These are phyloP conservation scores for Myodes glareolus DNA, from an alignment of 2,113 vertebrate species.

Conservation along the genomic window DNA sequence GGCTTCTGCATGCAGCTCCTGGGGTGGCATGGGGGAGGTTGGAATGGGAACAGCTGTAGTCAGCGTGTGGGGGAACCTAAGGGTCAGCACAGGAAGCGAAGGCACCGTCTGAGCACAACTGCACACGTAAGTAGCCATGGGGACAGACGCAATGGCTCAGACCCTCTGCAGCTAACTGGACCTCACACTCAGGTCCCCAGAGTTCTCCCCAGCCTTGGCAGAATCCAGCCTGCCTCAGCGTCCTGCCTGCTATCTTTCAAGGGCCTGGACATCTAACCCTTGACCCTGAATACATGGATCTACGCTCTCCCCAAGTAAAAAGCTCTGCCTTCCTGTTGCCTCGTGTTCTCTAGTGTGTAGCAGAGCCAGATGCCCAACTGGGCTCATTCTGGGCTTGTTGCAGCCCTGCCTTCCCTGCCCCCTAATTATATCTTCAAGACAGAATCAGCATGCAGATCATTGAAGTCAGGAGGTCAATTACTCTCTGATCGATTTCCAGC, in stretches of 20 bases:
- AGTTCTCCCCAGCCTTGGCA: fast-evolving
- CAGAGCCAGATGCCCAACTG: background rate
- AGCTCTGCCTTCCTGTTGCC: fast-evolving
- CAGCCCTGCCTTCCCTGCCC: background rate
- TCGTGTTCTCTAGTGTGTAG: background rate
- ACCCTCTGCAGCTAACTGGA: fast-evolving
- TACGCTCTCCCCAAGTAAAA: background rate
- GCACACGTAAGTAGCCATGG: fast-evolving
- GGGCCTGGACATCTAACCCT: too few relatives aligned
- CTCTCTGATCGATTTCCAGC: conserved; percentile 14
- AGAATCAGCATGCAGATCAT: background rate
- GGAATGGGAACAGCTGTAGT: background rate
- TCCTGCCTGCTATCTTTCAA: background rate
- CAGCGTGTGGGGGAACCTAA: too few relatives aligned
- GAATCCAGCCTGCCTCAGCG: background rate
- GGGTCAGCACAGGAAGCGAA: background rate
- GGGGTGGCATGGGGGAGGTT: too few relatives aligned
- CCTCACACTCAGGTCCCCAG: fast-evolving
- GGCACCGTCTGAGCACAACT: background rate
- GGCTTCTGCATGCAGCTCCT: background rate
- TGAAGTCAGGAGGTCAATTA: conserved; percentile 57
- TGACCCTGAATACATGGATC: fast-evolving
- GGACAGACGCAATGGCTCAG: fast-evolving
- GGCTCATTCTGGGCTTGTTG: fast-evolving
- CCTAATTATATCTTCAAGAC: background rate